Evolutionary conservation across 2,797 vertebrate genomes (phyloP).

Genomic region (Alfaro cultratus): DNA sequence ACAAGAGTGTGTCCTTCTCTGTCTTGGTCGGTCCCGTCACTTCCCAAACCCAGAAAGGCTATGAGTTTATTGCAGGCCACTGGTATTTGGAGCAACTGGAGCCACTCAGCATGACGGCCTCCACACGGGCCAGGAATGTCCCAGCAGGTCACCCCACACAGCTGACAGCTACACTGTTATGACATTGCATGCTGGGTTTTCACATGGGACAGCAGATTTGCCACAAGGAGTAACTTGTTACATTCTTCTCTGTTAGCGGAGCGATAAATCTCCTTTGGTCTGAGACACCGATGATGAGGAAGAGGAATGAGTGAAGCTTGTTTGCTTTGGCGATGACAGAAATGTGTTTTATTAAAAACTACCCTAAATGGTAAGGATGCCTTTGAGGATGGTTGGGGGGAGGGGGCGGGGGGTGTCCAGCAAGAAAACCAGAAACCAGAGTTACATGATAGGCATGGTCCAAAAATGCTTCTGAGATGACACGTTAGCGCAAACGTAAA

Average conservation of each 20-base stretch:
- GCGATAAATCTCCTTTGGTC: constrained; percentile 51
- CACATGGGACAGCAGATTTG: constrained; percentile 34
- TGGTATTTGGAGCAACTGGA: constrained; percentile 74
- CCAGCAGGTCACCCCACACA: constrained; percentile 76
- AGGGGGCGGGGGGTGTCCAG: constrained; percentile 14
- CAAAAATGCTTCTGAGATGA: constrained; percentile 39
- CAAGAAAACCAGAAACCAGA: constrained; percentile 22
- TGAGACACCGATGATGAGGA: constrained; percentile 43
- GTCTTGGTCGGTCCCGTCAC: constrained; percentile 38
- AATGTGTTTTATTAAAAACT: constrained; percentile 43
- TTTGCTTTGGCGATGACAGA: constrained; percentile 45
- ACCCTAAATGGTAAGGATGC: constrained; percentile 65
- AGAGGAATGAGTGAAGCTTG: constrained; percentile 37
- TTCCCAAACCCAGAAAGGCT: constrained; percentile 57
- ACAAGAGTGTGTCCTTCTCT: constrained; percentile 3
- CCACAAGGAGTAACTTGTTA: constrained; percentile 44
- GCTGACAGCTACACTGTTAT: constrained; percentile 68
- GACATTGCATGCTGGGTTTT: constrained; percentile 33
- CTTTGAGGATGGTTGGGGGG: no score
- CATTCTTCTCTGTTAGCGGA: constrained; percentile 61
- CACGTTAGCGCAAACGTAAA: constrained; percentile 44
- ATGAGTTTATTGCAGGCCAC: constrained; percentile 61
- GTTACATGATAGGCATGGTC: constrained; percentile 56
- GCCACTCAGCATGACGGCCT: constrained; percentile 61
- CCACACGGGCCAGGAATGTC: constrained; percentile 70